Evolutionary conservation across 2,113 vertebrate genomes (phyloP).

Genomic region (Oreotragus oreotragus): DNA sequence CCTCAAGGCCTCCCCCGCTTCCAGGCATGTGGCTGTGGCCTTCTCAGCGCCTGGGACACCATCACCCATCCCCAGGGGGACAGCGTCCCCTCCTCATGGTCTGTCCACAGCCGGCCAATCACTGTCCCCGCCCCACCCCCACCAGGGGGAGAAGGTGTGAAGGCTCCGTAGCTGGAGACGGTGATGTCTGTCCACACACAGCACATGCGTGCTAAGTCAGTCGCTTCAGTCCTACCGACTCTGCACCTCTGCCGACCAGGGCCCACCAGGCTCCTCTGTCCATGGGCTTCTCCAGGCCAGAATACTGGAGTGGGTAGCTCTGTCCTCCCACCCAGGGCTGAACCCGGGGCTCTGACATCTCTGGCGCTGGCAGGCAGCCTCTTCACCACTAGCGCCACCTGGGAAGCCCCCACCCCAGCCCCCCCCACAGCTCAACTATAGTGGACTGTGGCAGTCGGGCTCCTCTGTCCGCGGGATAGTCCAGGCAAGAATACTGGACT

Average conservation of each 20-base stretch:
- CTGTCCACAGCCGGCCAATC: fast-evolving
- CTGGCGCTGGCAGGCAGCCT: background rate
- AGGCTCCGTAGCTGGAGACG: background rate
- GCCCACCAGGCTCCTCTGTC: background rate
- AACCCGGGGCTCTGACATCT: background rate
- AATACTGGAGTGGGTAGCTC: background rate
- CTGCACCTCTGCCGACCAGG: background rate
- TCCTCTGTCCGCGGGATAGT: fast-evolving
- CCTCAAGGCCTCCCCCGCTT: fast-evolving
- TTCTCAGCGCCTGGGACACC: fast-evolving
- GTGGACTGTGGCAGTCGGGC: background rate
- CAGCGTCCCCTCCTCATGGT: fast-evolving
- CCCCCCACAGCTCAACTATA: background rate
- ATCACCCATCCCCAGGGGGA: fast-evolving
- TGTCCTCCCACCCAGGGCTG: background rate
- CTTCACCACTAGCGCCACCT: background rate
- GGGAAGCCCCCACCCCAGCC: background rate
- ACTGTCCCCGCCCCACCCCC: fast-evolving
- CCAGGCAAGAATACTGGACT: background rate
- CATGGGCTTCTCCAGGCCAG: background rate
- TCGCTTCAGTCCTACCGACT: background rate
- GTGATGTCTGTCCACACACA: fast-evolving
- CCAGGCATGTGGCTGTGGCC: background rate
- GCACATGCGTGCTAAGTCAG: fast-evolving
- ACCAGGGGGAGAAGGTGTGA: fast-evolving